A percentile compares a stretch with the other conserved stretches of the same genome.
Conservation (phyloP, 2,888 invertebrate genomes). For the Epinotia bilunana region DNA sequence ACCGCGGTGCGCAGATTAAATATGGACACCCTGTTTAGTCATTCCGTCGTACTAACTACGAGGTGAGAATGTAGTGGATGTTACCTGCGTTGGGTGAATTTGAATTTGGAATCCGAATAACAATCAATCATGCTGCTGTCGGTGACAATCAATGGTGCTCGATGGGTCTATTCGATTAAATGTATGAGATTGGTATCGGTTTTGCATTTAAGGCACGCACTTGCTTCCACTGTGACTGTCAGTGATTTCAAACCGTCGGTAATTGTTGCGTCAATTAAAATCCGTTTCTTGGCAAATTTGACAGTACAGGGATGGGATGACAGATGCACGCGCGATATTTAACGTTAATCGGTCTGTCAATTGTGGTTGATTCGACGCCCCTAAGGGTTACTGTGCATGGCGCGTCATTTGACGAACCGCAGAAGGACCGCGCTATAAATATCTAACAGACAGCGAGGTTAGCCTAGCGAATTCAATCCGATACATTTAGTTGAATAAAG, state of each 20-base stretch:
- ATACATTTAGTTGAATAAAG: too few relatives aligned
- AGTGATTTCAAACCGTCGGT: too few relatives aligned
- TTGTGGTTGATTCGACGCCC: background rate
- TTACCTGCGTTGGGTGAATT: slow-evolving; percentile 38
- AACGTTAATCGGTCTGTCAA: background rate
- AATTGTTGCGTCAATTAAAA: too few relatives aligned
- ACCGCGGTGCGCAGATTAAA: slow-evolving; percentile 66
- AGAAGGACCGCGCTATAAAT: background rate
- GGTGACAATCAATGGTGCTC: slow-evolving; percentile 22
- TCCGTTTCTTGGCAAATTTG: too few relatives aligned
- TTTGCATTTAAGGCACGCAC: too few relatives aligned
- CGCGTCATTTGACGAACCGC: background rate
- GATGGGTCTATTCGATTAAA: slow-evolving; percentile 1
- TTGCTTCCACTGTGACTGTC: too few relatives aligned
- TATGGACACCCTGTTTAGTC: slow-evolving; percentile 72
- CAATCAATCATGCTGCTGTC: slow-evolving; percentile 36
- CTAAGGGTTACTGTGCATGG: too few relatives aligned
- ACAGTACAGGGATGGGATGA: too few relatives aligned
- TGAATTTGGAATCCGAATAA: slow-evolving; percentile 38
- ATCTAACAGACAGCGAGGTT: too few relatives aligned
- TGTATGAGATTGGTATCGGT: background rate
- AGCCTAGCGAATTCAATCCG: too few relatives aligned
- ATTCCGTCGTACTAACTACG: slow-evolving; percentile 65
- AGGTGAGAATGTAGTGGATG: slow-evolving; percentile 57
- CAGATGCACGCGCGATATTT: too few relatives aligned